Conservation (phyloP, 2,797 vertebrate genomes). For the Crax fasciolata region DNA sequence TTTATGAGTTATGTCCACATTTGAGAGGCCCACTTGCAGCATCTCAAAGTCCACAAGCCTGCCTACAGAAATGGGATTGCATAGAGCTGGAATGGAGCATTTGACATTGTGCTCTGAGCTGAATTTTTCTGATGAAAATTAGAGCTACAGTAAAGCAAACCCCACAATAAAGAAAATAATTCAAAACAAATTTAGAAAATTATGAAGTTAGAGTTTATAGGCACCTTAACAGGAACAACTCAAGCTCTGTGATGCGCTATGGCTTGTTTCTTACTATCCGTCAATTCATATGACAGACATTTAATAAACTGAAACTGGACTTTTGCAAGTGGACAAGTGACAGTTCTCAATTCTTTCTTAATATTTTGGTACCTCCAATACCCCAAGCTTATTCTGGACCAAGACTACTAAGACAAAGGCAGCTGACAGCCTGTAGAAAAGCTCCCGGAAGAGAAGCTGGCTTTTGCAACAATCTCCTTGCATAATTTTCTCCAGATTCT, state of each 20-base stretch:
- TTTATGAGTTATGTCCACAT: conserved; percentile 18
- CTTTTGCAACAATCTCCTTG: not conserved
- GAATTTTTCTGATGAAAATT: not conserved
- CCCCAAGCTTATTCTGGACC: not conserved
- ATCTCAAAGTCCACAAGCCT: not conserved
- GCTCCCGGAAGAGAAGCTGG: not conserved
- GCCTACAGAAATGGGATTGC: not conserved
- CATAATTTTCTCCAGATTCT: not conserved
- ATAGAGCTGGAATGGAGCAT: not conserved
- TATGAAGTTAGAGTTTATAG: not conserved
- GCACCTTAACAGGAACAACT: not conserved
- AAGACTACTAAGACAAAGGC: not conserved
- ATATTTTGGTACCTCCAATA: not conserved
- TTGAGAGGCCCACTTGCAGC: conserved; percentile 48
- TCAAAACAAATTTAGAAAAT: not conserved
- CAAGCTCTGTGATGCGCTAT: not conserved
- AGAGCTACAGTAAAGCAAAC: not conserved
- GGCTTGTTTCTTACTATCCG: not conserved
- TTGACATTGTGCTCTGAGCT: not conserved
- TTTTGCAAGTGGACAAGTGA: not conserved
- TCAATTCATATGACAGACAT: not conserved
- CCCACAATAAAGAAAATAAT: not conserved
- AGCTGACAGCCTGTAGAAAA: not conserved
- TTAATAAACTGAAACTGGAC: not conserved
- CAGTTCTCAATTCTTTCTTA: not conserved